These are phyloP conservation scores for Gyps fulvus DNA, from an alignment of 2,113 vertebrate genomes.

Conservation along the genomic window DNA sequence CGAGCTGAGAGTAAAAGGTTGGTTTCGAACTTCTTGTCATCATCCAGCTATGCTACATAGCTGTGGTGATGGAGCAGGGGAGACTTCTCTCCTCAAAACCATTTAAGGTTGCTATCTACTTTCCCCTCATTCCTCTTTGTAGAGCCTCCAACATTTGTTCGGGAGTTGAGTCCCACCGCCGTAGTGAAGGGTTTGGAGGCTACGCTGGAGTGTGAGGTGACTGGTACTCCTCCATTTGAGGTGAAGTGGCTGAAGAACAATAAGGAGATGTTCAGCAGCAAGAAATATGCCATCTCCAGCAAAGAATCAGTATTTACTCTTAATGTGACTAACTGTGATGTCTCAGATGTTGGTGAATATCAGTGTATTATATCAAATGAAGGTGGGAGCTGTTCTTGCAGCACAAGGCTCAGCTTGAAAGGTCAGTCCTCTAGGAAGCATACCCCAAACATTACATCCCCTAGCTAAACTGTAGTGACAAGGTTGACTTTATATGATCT, in stretches of 20 bases:
- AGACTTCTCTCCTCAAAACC: background rate
- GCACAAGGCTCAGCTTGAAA: constrained; percentile 87
- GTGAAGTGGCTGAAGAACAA: constrained; percentile 92
- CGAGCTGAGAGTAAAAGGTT: constrained; percentile 97
- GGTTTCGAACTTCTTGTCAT: constrained; percentile 49
- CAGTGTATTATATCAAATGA: constrained; percentile 90
- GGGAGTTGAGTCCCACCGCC: constrained; percentile 77
- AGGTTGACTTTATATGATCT: background rate
- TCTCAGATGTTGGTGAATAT: constrained; percentile 91
- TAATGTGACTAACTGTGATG: constrained; percentile 85
- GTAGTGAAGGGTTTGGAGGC: constrained; percentile 85
- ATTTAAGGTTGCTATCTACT: background rate
- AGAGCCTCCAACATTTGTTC: constrained; percentile 90
- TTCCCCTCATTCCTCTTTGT: constrained; percentile 31
- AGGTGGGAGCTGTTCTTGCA: constrained; percentile 89
- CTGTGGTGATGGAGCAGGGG: background rate
- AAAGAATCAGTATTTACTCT: constrained; percentile 79
- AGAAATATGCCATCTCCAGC: constrained; percentile 84
- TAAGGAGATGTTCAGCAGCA: constrained; percentile 89
- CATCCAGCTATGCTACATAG: background rate
- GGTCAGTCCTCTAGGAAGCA: constrained; percentile 76
- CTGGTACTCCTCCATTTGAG: constrained; percentile 88
- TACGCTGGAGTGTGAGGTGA: constrained; percentile 83
- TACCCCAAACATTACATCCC: background rate
- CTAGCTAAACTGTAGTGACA: background rate